Evolutionary conservation across 2,113 vertebrate genomes (phyloP), one percentile per base, ranked within the genome.

Genomic region (Hepsetus odoe): DNA sequence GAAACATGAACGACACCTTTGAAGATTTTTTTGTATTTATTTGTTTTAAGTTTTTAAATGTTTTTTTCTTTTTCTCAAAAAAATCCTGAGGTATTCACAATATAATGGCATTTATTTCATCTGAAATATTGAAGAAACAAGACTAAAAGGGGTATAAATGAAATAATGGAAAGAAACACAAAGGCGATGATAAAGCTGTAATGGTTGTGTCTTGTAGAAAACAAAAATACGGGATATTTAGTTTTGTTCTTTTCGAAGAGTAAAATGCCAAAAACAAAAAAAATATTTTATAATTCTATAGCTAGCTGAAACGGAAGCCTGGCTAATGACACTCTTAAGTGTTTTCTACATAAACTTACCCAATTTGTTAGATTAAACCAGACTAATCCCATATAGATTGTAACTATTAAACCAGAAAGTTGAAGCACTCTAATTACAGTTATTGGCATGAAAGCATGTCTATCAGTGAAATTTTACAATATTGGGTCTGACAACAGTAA

Each of bases 71-170:
- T 90, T 87, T 88, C 82, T 89, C 85, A 86, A 90, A 93, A 90
- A 92, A 92, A 93, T 92, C 92, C 92, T 94, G 93, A 94, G 92
- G 93, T 94, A 93, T 94, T 94, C 89, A 94, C 91, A 94, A 94
- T 91, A 92, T 90, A 94, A 94, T 93, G 92, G 92, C 93, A 93
- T 92, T 91, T 90, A 87, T 89, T 92, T 84, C 83, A 83, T 91
- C 89, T 91, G 83, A 92, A 91, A 91, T 90, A 65, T 66, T 49
- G 72, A 85, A 68, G n/a, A 53, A 81, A 81, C 42, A 80, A 87
- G 88, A 88, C 81, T 85, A 51, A 88, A 85, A 76, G 56, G 33
- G 79, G 62, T 70, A 61, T 62, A 66, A 55, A 64, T 72, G 74
- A 58, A 40, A 38, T 32, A 42, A 22, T 11, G 53, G 33, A 76